A percentile compares a stretch with the other conserved stretches of the same genome.
These are phyloP conservation scores for Phalacrocorax carbo DNA, from an alignment of 2,113 vertebrate species.

Conservation along the genomic window DNA sequence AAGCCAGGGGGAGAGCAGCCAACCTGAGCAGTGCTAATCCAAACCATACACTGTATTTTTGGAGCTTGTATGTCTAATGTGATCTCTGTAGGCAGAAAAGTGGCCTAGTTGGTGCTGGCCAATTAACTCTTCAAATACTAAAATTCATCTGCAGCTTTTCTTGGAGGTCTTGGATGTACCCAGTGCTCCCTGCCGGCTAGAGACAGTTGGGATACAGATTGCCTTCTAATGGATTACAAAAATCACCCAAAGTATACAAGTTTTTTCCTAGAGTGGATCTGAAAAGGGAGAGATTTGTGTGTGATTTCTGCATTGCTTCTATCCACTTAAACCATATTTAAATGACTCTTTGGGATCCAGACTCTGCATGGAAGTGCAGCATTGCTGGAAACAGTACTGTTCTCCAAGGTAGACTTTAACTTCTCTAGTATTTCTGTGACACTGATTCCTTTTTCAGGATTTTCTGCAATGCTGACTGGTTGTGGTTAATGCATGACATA, in stretches of 20 bases:
- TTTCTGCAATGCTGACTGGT: not conserved
- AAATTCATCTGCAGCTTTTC: not conserved
- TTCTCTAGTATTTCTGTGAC: not conserved
- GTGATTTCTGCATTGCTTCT: not conserved
- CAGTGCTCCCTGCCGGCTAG: not conserved
- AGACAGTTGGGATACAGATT: not conserved
- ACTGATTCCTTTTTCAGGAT: not conserved
- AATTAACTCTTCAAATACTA: slow-evolving; percentile 74
- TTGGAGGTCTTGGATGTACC: not conserved
- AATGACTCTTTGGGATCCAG: not conserved
- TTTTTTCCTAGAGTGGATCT: not conserved
- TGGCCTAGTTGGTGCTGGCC: slow-evolving; percentile 52
- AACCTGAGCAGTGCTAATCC: slow-evolving; percentile 79
- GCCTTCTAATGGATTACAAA: not conserved
- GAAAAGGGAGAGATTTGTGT: not conserved
- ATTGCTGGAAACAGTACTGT: not conserved
- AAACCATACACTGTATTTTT: slow-evolving; percentile 81
- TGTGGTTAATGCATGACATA: not conserved
- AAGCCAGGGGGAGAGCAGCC: slow-evolving; percentile 79
- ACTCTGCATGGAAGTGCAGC: not conserved
- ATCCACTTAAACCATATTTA: not conserved
- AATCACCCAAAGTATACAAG: not conserved
- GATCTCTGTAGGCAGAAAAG: slow-evolving; percentile 67
- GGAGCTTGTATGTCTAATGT: slow-evolving; percentile 72
- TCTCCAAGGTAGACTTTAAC: not conserved